phyloP scores from a whole-genome alignment of 92 coral and sea anemone species.

The Epizoanthus scotinus region DNA sequence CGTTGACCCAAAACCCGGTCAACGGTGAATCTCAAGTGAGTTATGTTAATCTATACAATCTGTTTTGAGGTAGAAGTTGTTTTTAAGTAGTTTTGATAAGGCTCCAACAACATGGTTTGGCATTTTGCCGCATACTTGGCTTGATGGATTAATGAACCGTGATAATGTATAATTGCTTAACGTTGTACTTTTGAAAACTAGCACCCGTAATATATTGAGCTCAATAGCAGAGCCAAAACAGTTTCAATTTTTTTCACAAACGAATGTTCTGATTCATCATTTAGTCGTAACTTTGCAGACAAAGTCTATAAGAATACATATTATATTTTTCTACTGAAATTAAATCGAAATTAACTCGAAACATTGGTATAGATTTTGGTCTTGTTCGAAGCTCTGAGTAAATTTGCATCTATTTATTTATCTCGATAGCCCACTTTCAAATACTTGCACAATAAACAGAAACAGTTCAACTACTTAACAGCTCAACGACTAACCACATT shows the following conservation, averaged over 20 bases:
- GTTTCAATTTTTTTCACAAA: conserved; percentile 36
- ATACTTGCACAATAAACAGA: conserved; percentile 2
- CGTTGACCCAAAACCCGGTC: background rate
- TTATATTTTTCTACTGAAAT: conserved; percentile 1
- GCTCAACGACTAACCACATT: background rate
- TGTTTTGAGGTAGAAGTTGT: background rate
- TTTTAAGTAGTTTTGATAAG: conserved; percentile 18
- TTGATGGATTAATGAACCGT: background rate
- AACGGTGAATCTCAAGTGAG: background rate
- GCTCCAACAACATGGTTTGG: conserved; percentile 13
- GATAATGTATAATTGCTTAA: conserved; percentile 19
- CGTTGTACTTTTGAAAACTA: conserved; percentile 19
- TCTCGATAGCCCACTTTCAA: background rate
- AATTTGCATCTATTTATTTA: background rate
- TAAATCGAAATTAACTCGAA: conserved; percentile 9
- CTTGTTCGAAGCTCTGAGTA: background rate
- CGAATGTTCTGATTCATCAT: conserved; percentile 39
- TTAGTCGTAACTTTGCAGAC: conserved; percentile 12
- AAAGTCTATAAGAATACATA: conserved; percentile 13
- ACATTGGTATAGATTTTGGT: conserved; percentile 5
- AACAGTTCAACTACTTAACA: conserved; percentile 6
- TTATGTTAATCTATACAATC: background rate
- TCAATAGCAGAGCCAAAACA: conserved; percentile 32
- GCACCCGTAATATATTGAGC: conserved; percentile 20
- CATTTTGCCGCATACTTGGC: conserved; percentile 1